These are phyloP conservation scores for Sitta carolinensis DNA, from an alignment of 2,797 vertebrate species.

Conservation along the genomic window DNA sequence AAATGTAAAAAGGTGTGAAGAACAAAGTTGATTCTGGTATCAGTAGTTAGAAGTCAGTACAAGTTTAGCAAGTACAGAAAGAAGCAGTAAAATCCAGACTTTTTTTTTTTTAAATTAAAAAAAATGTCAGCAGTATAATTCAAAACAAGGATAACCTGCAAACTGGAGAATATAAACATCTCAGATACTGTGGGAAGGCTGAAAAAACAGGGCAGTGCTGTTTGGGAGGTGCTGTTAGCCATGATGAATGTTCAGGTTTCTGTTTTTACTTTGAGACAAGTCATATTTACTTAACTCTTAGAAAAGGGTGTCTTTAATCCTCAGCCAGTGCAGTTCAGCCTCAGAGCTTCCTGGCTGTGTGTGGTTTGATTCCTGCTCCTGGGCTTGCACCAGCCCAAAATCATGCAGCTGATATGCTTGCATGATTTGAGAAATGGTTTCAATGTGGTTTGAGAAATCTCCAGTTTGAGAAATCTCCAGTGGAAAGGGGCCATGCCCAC, in stretches of 20 bases:
- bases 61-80: neutral
- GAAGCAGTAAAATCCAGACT: neutral
- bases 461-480: neutral
- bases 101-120: neutral
- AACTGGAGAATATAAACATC: constrained; percentile 13
- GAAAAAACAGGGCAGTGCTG: neutral
- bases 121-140: neutral
- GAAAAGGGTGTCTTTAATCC: neutral
- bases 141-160: constrained; percentile 12
- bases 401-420: fast-evolving
- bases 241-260: neutral
- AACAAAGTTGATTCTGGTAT: neutral
- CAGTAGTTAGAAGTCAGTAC: neutral
- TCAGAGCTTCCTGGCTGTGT: neutral
- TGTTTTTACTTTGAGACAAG: neutral
- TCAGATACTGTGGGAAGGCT: constrained; percentile 2
- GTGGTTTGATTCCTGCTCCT: neutral
- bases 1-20: neutral
- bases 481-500: neutral
- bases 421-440: neutral
- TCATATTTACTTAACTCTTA: neutral
- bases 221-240: constrained; percentile 3
- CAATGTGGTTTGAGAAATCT: neutral
- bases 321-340: neutral
- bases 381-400: neutral